Percentiles rank a stretch among this genome's conserved stretches.
Conservation (phyloP, 2,797 vertebrate species). For the Phoeniculus purpureus region DNA sequence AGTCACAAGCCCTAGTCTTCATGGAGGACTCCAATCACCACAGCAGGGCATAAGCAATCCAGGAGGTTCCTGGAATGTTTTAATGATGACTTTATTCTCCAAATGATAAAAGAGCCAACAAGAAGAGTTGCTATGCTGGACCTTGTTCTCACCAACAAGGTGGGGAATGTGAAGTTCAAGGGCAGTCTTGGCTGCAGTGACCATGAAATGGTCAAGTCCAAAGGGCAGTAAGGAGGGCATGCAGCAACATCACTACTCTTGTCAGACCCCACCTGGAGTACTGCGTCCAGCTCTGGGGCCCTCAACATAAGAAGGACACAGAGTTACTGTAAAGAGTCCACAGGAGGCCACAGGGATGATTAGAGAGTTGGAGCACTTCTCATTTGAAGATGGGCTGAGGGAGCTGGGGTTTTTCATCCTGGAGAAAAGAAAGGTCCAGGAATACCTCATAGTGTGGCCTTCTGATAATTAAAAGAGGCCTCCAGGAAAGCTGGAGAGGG, state of each 20-base stretch:
- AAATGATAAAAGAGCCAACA: neutral
- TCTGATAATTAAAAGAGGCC: neutral
- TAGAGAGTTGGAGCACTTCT: no score
- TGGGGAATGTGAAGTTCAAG: neutral
- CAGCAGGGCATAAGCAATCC: no score
- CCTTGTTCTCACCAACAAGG: neutral
- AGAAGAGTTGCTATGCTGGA: neutral
- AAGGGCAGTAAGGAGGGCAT: no score
- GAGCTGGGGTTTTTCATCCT: neutral
- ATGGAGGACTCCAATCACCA: neutral
- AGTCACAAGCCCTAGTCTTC: neutral
- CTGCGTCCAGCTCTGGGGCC: neutral
- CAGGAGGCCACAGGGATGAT: neutral
- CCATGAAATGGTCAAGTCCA: neutral
- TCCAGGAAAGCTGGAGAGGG: neutral
- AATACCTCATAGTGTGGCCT: neutral
- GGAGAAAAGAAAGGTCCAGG: neutral
- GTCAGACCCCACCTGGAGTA: neutral
- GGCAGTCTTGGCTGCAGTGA: neutral
- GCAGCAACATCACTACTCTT: no score
- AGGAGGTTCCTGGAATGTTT: no score
- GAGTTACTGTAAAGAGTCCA: neutral
- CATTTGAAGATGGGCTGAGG: neutral
- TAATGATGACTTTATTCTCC: neutral
- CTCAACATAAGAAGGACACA: neutral